Conservation (phyloP, 2,113 vertebrate genomes). For the Trematocara unimaculatum region DNA sequence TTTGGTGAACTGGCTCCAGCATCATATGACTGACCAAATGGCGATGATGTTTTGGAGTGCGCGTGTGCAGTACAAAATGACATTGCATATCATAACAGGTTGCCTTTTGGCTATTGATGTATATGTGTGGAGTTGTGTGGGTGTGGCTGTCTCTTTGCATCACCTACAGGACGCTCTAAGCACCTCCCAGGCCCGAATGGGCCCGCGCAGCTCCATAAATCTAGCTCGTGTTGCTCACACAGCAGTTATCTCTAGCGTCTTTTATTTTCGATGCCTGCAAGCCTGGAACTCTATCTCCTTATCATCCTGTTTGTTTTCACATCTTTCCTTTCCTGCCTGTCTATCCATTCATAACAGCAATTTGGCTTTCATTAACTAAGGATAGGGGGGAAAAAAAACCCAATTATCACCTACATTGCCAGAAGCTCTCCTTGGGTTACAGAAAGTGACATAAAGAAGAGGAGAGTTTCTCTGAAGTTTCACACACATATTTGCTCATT, state of each 20-base stretch:
- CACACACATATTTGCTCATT: background rate
- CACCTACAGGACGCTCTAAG: background rate
- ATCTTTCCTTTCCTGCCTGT: background rate
- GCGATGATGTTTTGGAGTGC: background rate
- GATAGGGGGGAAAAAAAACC: background rate
- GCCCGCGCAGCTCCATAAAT: background rate
- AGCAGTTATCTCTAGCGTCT: background rate
- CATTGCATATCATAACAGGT: background rate
- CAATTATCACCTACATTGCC: background rate
- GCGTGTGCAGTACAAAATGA: slow-evolving; percentile 1
- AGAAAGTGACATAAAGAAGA: background rate
- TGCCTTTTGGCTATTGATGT: background rate
- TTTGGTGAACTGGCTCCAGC: slow-evolving; percentile 17
- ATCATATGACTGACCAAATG: slow-evolving; percentile 35
- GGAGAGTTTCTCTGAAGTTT: background rate
- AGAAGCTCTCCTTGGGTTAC: background rate
- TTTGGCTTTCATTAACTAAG: background rate
- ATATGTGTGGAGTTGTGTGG: background rate
- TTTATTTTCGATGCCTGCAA: background rate
- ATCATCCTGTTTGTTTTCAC: slow-evolving; percentile 27
- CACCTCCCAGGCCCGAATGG: background rate
- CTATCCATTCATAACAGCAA: slow-evolving; percentile 2
- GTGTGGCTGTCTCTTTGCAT: background rate
- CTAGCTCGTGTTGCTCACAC: background rate
- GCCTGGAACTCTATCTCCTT: background rate